Evolutionary conservation across 2,797 vertebrate species (phyloP).

Genomic region (Falco columbarius): DNA sequence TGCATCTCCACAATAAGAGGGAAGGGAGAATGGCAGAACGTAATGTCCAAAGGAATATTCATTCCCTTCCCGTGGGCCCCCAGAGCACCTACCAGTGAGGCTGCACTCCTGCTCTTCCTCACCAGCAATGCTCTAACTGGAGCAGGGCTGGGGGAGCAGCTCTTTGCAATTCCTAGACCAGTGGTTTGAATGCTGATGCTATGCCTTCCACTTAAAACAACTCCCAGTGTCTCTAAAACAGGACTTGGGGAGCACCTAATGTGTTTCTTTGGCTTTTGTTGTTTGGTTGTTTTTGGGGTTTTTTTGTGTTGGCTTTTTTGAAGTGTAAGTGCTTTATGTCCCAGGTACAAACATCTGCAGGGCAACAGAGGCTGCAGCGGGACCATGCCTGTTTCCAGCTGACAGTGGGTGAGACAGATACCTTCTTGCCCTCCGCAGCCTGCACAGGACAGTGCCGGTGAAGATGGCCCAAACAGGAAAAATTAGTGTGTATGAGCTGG

Average conservation of each 20-base stretch:
- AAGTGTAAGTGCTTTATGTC: not conserved
- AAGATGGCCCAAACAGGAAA: not conserved
- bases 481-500: not conserved
- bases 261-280: not conserved
- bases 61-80: not conserved
- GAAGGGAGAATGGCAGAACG: not conserved
- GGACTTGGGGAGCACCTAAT: not conserved
- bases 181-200: not conserved
- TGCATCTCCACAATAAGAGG: not conserved
- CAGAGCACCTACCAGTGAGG: fast-evolving
- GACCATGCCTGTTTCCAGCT: not conserved
- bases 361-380: not conserved
- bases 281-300: not conserved
- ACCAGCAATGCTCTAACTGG: not conserved
- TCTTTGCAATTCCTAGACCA: not conserved
- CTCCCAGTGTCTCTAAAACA: not conserved
- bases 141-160: fast-evolving
- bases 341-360: not conserved
- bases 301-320: not conserved
- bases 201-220: not conserved
- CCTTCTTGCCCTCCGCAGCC: not conserved
- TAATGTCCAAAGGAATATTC: not conserved
- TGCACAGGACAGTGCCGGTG: not conserved
- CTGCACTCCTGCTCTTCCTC: not conserved
- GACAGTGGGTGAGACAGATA: not conserved